A percentile compares a stretch with the other conserved stretches of the same genome.
Conservation (phyloP, 2,113 vertebrate species). For the Excalfactoria chinensis region DNA sequence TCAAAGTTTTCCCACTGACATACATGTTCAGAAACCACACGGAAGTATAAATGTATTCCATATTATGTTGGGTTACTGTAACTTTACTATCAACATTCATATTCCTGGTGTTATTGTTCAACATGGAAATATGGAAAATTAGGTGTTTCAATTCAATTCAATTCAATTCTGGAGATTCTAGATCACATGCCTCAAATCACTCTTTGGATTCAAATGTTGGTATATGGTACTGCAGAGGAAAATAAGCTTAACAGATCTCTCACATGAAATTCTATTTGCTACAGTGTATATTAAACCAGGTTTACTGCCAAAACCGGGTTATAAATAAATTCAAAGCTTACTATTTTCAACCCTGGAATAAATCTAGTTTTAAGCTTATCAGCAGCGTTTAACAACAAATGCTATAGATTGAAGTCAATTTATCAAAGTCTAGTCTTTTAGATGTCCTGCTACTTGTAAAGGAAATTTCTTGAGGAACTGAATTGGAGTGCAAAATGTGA, state of each 20-base stretch:
- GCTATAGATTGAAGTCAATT: slow-evolving; percentile 33
- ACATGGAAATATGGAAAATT: background rate
- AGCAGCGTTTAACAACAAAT: slow-evolving; percentile 35
- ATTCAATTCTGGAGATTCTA: background rate
- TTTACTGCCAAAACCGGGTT: slow-evolving; percentile 17
- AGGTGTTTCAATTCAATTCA: background rate
- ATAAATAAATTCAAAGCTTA: background rate
- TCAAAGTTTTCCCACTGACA: background rate
- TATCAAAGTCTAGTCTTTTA: slow-evolving; percentile 59
- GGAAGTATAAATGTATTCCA: background rate
- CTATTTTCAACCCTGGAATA: slow-evolving; percentile 11
- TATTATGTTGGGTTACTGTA: background rate
- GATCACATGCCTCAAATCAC: background rate
- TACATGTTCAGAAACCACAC: background rate
- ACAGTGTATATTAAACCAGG: background rate
- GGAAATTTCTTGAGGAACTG: slow-evolving; percentile 72
- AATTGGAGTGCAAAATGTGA: slow-evolving; percentile 73
- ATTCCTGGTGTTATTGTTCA: background rate
- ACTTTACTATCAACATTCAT: background rate
- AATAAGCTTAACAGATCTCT: background rate
- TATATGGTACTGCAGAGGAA: background rate
- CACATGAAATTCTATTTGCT: background rate
- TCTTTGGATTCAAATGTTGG: background rate
- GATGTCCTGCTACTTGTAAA: slow-evolving; percentile 12
- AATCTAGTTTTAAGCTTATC: slow-evolving; percentile 37